These are phyloP conservation scores for Lepidonotus clava DNA, from an alignment of 2,888 invertebrate species.

Conservation along the genomic window DNA sequence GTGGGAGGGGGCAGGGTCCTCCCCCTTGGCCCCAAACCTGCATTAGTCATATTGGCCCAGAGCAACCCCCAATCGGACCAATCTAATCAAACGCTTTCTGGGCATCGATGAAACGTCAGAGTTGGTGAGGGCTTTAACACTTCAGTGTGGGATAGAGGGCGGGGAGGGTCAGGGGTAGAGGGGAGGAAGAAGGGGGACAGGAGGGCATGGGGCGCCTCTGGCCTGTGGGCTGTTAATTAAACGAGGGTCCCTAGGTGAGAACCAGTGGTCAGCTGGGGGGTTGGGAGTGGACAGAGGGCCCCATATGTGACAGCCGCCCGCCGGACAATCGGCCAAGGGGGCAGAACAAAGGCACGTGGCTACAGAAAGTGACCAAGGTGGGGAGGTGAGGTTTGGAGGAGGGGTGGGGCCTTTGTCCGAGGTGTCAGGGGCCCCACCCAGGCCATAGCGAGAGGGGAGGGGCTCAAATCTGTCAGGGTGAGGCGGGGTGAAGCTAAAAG, in stretches of 20 bases:
- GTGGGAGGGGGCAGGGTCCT: too few species aligned
- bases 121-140: not conserved
- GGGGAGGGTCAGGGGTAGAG: not conserved
- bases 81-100: slow-evolving; percentile 45
- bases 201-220: slow-evolving; percentile 10
- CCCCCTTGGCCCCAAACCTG: not conserved
- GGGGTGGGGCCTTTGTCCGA: not conserved
- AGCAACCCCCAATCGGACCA: slow-evolving; percentile 5
- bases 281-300: not conserved
- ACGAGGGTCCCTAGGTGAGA: slow-evolving; percentile 17
- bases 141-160: not conserved
- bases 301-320: slow-evolving; percentile 16
- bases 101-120: slow-evolving; percentile 28
- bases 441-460: slow-evolving; percentile 4
- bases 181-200: not conserved
- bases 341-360: slow-evolving; percentile 48
- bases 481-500: not conserved
- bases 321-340: slow-evolving; percentile 16
- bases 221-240: slow-evolving; percentile 38
- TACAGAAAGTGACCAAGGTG: slow-evolving; percentile 41
- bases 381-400: not conserved
- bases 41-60: slow-evolving; percentile 21
- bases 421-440: not conserved
- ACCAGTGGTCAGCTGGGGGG: slow-evolving; percentile 25
- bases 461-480: slow-evolving; percentile 13